Conservation (phyloP, 2,113 vertebrate species). For the Erinaceus europaeus region DNA sequence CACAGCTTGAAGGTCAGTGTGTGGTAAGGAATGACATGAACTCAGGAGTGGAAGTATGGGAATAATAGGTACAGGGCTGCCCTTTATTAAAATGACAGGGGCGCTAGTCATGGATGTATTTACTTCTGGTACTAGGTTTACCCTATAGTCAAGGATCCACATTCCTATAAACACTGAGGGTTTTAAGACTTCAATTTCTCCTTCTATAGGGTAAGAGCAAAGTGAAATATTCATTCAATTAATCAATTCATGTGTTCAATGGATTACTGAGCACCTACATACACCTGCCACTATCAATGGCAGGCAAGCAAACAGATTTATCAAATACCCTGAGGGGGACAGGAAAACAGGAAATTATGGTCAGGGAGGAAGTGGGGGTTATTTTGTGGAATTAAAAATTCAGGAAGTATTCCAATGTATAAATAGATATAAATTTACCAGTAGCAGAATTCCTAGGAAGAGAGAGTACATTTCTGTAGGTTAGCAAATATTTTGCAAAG, state of each 20-base stretch:
- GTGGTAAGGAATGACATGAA: not conserved
- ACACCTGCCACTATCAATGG: too few relatives aligned
- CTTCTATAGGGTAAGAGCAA: not conserved
- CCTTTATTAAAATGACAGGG: not conserved
- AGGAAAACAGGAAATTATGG: not conserved
- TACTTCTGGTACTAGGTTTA: not conserved
- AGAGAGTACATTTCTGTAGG: not conserved
- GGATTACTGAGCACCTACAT: not conserved
- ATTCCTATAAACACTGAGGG: not conserved
- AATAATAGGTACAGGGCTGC: not conserved
- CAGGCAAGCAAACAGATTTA: not conserved
- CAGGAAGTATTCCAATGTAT: not conserved
- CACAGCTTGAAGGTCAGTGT: slow-evolving; percentile 23
- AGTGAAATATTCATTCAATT: not conserved
- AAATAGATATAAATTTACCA: not conserved
- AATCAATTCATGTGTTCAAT: not conserved
- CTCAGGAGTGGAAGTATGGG: not conserved
- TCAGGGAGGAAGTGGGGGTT: not conserved
- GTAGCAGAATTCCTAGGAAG: not conserved
- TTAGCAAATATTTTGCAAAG: too few relatives aligned
- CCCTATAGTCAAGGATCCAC: not conserved
- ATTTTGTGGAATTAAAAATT: not conserved
- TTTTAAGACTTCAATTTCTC: not conserved
- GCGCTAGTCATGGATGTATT: not conserved
- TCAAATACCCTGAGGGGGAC: not conserved